These are phyloP conservation scores for Dicyrtomina minuta DNA, from an alignment of 2,888 invertebrate species.

Conservation along the genomic window DNA sequence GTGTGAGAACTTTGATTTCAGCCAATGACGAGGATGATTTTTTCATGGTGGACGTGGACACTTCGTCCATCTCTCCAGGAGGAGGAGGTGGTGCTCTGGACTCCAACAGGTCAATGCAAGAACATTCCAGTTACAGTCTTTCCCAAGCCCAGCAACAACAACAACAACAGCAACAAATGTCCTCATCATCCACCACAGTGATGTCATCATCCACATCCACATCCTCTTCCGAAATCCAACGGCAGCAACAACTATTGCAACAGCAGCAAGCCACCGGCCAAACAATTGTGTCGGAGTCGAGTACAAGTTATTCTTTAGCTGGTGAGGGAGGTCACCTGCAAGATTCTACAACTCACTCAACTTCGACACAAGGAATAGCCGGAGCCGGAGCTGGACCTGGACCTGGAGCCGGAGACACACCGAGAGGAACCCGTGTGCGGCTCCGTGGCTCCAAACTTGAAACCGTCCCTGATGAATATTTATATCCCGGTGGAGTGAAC, in stretches of 20 bases:
- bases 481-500: slow-evolving; percentile 42
- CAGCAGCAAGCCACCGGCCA: slow-evolving; percentile 28
- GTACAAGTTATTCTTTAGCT: slow-evolving; percentile 19
- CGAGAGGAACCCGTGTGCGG: slow-evolving; percentile 17
- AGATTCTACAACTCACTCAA: neutral
- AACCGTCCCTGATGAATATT: slow-evolving; percentile 43
- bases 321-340: slow-evolving; percentile 12
- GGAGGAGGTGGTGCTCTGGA: slow-evolving; percentile 29
- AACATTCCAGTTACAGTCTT: slow-evolving; percentile 24
- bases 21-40: slow-evolving; percentile 34
- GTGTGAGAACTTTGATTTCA: slow-evolving; percentile 7
- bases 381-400: no score
- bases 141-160: slow-evolving; percentile 29
- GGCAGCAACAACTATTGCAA: slow-evolving; percentile 5
- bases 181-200: slow-evolving; percentile 1
- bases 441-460: slow-evolving; percentile 47
- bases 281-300: slow-evolving; percentile 26
- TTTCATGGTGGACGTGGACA: slow-evolving; percentile 25
- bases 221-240: neutral
- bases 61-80: no score
- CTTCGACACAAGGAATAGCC: slow-evolving; percentile 7
- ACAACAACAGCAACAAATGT: slow-evolving; percentile 21
- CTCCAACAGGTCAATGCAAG: neutral
- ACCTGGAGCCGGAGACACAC: neutral
- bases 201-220: slow-evolving; percentile 14